Base-by-base conservation (phyloP, 64 coral and sea anemone genomes). In the Astreopora myriophthalma region DNA sequence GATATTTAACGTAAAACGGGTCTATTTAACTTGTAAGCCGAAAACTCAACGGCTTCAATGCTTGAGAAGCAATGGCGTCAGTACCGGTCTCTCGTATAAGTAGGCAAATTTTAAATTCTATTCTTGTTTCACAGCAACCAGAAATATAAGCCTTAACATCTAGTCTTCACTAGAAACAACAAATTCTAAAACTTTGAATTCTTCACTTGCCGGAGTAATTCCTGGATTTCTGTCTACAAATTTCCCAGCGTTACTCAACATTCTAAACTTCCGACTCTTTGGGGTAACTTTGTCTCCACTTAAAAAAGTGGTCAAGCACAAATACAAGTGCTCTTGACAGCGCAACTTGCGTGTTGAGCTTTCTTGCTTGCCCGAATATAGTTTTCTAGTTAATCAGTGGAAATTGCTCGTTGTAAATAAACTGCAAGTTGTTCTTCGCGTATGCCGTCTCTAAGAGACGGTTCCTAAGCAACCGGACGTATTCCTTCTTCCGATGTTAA, bases 181-280 rank as follows among this genome's bases (percentile, higher is more conserved):
- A 19, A 27, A 60, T 80, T 48, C 22, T 71, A 34, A 27, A 26
- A 44, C 19, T 52, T 34, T 38, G 16, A 26, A 13, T 28, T 8
- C 5, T 4, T 6, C 49, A 88, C 88, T 91, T 91, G 91, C 93
- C 48, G 93, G 75, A 44, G 90, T 62, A 57, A 86, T 94, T 42
- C 88, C 93, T 46, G 88, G 77, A 86, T 94, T 97, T 91, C 95
- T 88, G 87, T 97, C 95, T 37, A 97, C 94, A 73, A 93, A 97
- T 82, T 51, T 97, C 6, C 95, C 95, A 58, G 69, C 73, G 57
- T 97, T 97, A 65, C 86, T 97, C 8, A 97, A 85, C 95, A 97
- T 97, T 10, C 87, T 31, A 32, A 5, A 46, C 31, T 65, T 22
- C 8, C 30, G 19, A 71, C 20, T 52, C 2, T 25, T 25, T 42